Conservation (phyloP, 2,113 vertebrate species). For the Rhombomys opimus region DNA sequence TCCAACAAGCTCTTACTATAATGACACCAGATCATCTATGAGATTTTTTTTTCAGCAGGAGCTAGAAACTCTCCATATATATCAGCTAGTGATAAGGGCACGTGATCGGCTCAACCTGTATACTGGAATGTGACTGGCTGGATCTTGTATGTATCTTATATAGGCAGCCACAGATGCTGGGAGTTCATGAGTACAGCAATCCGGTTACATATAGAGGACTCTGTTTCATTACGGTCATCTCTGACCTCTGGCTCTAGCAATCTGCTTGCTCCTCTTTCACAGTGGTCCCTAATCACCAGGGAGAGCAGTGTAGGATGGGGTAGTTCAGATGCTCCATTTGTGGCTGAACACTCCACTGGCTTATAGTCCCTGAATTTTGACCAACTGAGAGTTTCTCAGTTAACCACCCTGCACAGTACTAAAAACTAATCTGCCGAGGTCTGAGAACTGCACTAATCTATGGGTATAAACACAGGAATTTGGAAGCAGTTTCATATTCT, state of each 20-base stretch:
- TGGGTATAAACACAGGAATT: background rate
- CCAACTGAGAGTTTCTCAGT: background rate
- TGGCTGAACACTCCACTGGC: background rate
- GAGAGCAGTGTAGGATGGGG: background rate
- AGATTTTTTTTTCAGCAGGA: background rate
- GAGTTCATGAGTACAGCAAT: background rate
- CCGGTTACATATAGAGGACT: background rate
- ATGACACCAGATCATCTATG: background rate
- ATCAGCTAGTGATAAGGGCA: background rate
- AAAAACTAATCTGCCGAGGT: background rate
- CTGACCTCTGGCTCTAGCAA: background rate
- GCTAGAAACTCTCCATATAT: background rate
- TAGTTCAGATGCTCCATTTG: background rate
- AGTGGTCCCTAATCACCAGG: background rate
- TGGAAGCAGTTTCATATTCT: background rate
- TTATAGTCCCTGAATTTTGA: background rate
- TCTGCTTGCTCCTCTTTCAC: background rate
- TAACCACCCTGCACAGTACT: background rate
- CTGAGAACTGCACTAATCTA: background rate
- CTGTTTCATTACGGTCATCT: background rate
- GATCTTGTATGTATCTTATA: no score
- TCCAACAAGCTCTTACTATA: background rate
- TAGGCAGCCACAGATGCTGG: background rate
- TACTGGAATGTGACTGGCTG: background rate
- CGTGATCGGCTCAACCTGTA: background rate